Base-by-base conservation (phyloP, 2,113 vertebrate species). In the Opisthocomus hoazin region DNA sequence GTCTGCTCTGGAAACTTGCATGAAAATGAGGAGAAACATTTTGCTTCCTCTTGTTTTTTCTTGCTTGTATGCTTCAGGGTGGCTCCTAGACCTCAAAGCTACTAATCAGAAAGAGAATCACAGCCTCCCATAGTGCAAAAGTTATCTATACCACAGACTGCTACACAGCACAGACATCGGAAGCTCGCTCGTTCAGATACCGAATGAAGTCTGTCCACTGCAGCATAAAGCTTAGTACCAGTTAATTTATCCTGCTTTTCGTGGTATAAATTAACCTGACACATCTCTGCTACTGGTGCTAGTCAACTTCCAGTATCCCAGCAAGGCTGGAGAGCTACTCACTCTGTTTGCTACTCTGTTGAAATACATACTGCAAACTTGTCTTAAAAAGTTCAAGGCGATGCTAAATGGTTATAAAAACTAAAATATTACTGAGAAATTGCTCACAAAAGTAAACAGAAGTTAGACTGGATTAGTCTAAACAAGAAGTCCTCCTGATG, bases 401-500 rank as follows among this genome's bases (percentile, higher is more conserved):
- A 79, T 13, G 53, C 85, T 48, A 93, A 94, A 64, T 23, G 27
- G 51, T 23, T 91, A 61, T 29, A 95, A 94, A 90, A 51, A 13
- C 57, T 20, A 87, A 87, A 91, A 87, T 64, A 71, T 45, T 39
- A 57, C 75, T 36, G 29, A 83, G 43, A 94, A 91, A 76, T 34
- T 34, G 34, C 65, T 83, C 81, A 21, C 65, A 74, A 76, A 91
- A 75, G 63, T 80, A 83, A 94, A 94, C 50, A 93, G 63, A 73
- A 83, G 70, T 87, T 61, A 70, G 74, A 60, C 39, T 23, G 53
- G 73, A 71, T 53, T 73, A 96, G 92, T 87, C 95, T 89, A 96
- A 97, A 96, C 93, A 97, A 91, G 71, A 90, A 93, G 70, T 73
- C 57, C 87, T 95, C 70, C 63, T 69, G 70, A 95, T 95, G 94